Base-by-base conservation (phyloP, 1,140 invertebrate species). In the Orchesella cincta region DNA sequence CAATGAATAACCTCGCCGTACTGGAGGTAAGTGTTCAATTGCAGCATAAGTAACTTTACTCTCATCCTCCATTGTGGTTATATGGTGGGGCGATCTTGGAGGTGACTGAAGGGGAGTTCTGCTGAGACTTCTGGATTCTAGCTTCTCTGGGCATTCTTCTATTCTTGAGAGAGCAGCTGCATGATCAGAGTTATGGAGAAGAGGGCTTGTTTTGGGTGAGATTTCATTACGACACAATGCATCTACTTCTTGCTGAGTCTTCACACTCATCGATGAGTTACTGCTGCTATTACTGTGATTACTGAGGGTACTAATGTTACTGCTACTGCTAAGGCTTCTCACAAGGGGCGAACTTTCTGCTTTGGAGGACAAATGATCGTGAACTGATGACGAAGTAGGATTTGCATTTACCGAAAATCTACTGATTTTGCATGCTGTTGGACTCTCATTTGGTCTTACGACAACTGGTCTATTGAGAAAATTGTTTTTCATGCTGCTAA, bases 91-190 rank as follows among this genome's bases (percentile, higher is more conserved):
- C 26, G 33, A 72, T 62, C 51, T 73, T 31, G 78, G 57, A 16
- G 72, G 71, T 28, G 74, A 79, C 71, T 73, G 71, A 23, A 67
- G 54, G 51, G 78, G 71, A 62, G 71, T 67, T 74, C 57, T 26
- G n/a, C 46, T 74, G 18, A 20, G 33, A 36, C 29, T 67, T 26
- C 52, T 28, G 23, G 14, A 29, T 31, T 79, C 77, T 51, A 74
- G 77, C 67, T 82, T 82, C 57, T 82, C 81, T 5, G 81, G 81
- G 29, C 77, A 82, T 51, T 82, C 81, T 76, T 82, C 81, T 20
- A 82, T 82, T 72, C 79, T 16, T 46, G 46, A 74, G n/a, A 51
- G 34, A 67, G 33, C 46, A 29, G 29, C n/a, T 73, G 20, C 75
- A 70, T 28, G 78, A 1, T 1, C 67, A 34, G n/a, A n/a, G n/a